Evolutionary conservation across 2,113 vertebrate species (phyloP), one percentile per base, ranked within the genome.

Genomic region (Paracyprichromis sp.): DNA sequence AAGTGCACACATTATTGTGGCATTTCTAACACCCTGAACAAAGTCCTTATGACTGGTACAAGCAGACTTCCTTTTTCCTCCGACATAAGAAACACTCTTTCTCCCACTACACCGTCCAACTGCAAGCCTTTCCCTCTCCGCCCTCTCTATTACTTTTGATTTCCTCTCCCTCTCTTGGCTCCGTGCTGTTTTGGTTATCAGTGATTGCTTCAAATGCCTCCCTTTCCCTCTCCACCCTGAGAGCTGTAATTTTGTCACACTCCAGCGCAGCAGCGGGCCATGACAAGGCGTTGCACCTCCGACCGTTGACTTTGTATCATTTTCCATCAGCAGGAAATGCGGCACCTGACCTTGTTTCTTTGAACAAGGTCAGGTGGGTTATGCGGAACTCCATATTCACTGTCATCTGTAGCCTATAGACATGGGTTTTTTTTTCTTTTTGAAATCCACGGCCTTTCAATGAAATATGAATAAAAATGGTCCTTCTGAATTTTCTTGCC

Each of bases 191-290:
- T 88, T 93, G 85, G 79, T 91, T 88, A 91, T 93, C 86, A 78
- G 56, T 83, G 83, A 93, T 90, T 88, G 89, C 88, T 86, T 83
- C 86, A 66, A 90, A 89, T 76, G 80, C 83, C 61, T 89, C 92
- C 87, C 92, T 93, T 91, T 76, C 93, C 79, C 36, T 87, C 90
- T 85, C 82, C 57, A 87, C 91, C 84, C 83, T 26, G 13, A 90
- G 89, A 66, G 90, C 85, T 89, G 84, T 89, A 87, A 92, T 93
- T 91, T 84, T 88, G 93, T 87, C 90, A 84, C 90, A 79, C 90
- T 83, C 59, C 47, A 82, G 57, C 82, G 26, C 86, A 89, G 90
- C 84, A 1, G 89, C 13, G 1, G 40, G 8, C 53, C 57, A 34
- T n/a, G 76, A 73, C 86, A 53, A 83, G 80, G 82, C 10, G 24